Percentiles rank a stretch among this genome's conserved stretches.
These are phyloP conservation scores for Thaumetopoea pityocampa DNA, from an alignment of 1,140 invertebrate genomes.

Conservation along the genomic window DNA sequence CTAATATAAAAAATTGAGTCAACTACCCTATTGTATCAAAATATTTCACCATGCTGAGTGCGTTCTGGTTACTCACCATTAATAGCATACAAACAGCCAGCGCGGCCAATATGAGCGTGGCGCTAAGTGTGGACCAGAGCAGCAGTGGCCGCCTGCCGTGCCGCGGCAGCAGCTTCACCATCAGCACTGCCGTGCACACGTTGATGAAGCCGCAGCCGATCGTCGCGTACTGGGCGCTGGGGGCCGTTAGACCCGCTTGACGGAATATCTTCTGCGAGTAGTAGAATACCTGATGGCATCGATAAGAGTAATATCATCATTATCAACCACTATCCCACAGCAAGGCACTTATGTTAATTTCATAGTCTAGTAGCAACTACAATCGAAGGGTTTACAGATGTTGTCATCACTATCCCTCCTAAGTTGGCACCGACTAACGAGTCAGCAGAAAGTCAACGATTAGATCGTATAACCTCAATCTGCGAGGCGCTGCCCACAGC, in stretches of 20 bases:
- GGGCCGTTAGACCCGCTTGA: constrained; percentile 77
- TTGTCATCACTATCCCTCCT: constrained; percentile 86
- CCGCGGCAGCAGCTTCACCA: constrained; percentile 77
- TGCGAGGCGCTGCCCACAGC: constrained; percentile 91
- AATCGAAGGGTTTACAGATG: constrained; percentile 93
- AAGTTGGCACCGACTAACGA: constrained; percentile 86
- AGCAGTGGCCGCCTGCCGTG: constrained; percentile 77
- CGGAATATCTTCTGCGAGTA: constrained; percentile 86
- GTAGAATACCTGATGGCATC: constrained; percentile 82
- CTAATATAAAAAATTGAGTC: no score
- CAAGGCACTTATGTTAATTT: not conserved
- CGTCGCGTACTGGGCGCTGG: constrained; percentile 80
- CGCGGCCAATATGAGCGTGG: constrained; percentile 73
- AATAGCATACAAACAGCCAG: constrained; percentile 76
- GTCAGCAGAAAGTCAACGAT: constrained; percentile 78
- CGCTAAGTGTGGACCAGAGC: constrained; percentile 76
- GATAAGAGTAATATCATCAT: not conserved
- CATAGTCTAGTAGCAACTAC: constrained; percentile 79
- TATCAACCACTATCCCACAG: not conserved
- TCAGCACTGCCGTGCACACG: constrained; percentile 81
- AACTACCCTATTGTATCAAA: no score
- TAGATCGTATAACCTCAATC: constrained; percentile 78
- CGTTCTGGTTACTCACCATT: constrained; percentile 74
- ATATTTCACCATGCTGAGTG: no score
- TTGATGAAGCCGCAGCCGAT: constrained; percentile 84